Evolutionary conservation across 1,140 invertebrate species (phyloP).

Genomic region (Scaptomyza graminum): DNA sequence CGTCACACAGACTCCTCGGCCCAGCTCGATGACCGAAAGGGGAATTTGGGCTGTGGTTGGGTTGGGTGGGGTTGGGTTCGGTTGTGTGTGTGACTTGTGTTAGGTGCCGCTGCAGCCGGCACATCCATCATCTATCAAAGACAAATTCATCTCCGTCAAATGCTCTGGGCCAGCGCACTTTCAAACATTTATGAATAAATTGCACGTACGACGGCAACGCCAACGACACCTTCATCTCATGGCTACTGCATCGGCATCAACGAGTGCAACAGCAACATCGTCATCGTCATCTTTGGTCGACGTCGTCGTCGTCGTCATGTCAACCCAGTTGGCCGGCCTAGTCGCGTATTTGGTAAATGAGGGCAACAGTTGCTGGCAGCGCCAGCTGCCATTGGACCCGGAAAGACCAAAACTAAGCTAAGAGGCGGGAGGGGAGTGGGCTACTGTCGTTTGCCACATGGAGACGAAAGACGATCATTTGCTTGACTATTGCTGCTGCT

Average conservation of each 20-base stretch:
- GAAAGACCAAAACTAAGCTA: not conserved
- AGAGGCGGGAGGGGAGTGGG: not conserved
- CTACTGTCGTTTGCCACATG: conserved; percentile 19
- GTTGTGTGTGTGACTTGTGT: conserved; percentile 63
- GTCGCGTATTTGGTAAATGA: conserved; percentile 36
- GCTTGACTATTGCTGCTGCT: conserved; percentile 28
- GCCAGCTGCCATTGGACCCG: not conserved
- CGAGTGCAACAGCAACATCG: not conserved
- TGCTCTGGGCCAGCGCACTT: conserved; percentile 58
- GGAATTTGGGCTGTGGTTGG: conserved; percentile 16
- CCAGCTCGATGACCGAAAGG: conserved; percentile 37
- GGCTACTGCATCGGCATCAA: not conserved
- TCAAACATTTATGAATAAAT: conserved; percentile 82
- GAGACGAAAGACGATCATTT: conserved; percentile 57
- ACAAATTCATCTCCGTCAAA: conserved; percentile 81
- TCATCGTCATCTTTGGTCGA: conserved; percentile 8
- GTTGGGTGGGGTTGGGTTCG: conserved; percentile 12
- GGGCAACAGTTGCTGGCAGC: conserved; percentile 18
- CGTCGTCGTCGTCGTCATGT: conserved; percentile 29
- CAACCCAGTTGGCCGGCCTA: conserved; percentile 48
- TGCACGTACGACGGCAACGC: conserved; percentile 54
- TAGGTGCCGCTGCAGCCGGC: conserved; percentile 74
- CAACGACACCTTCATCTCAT: conserved; percentile 33
- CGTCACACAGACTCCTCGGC: conserved; percentile 66
- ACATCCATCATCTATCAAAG: conserved; percentile 83